Evolutionary conservation across 2,797 vertebrate species (phyloP).

Genomic region (Notolabrus celidotus): DNA sequence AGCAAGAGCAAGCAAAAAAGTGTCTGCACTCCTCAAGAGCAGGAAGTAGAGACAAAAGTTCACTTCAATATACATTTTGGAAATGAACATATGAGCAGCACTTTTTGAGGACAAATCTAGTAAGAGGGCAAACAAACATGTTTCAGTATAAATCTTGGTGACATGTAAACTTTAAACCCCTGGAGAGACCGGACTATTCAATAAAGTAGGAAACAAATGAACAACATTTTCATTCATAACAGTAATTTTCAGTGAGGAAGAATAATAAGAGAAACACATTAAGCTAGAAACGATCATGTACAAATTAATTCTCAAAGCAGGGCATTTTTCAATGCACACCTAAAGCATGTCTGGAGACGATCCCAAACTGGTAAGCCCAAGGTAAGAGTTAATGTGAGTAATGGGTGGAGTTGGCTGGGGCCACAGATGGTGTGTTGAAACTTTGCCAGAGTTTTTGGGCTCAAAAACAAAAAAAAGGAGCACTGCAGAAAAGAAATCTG

Average conservation of each 20-base stretch:
- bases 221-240: background rate
- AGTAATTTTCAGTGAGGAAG: background rate
- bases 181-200: background rate
- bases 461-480: slow-evolving; percentile 28
- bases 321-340: slow-evolving; percentile 3
- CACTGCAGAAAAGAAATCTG: slow-evolving; percentile 8
- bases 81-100: background rate
- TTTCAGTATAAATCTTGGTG: background rate
- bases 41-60: too few species aligned
- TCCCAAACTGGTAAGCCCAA: slow-evolving; percentile 19
- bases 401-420: slow-evolving; percentile 25
- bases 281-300: background rate
- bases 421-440: slow-evolving; percentile 46
- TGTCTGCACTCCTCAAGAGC: too few species aligned
- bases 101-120: background rate
- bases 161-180: background rate
- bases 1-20: too few species aligned
- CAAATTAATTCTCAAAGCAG: background rate
- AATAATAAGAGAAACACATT: background rate
- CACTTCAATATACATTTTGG: background rate
- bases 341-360: slow-evolving; percentile 6
- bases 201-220: background rate
- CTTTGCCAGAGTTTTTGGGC: slow-evolving; percentile 24
- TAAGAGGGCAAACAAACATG: too few species aligned
- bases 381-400: slow-evolving; percentile 27